Conservation (phyloP, 1,140 invertebrate genomes). For the Pomacea maculata region DNA sequence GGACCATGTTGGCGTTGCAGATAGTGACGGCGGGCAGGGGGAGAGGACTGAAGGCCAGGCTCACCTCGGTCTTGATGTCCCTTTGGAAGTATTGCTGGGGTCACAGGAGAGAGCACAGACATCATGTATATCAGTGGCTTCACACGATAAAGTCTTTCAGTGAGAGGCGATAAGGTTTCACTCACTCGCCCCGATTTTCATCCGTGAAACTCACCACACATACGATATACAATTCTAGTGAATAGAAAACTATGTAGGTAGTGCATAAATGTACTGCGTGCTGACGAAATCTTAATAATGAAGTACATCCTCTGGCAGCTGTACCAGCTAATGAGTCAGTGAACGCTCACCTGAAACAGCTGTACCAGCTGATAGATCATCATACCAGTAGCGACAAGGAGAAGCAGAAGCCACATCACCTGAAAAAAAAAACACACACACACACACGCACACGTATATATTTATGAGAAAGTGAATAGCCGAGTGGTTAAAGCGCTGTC, state of each 20-base stretch:
- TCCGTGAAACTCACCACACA: neutral
- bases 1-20: conserved; percentile 6
- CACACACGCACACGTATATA: neutral
- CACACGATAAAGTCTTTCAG: too few relatives aligned
- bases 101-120: too few relatives aligned
- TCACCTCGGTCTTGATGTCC: neutral
- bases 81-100: conserved; percentile 1
- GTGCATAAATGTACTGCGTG: neutral
- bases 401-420: neutral
- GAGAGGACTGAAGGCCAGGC: conserved; percentile 11
- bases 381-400: neutral
- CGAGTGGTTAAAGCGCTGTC: too few relatives aligned
- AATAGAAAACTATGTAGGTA: too few relatives aligned
- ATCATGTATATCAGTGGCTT: too few relatives aligned
- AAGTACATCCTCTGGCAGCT: neutral
- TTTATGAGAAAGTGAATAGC: too few relatives aligned
- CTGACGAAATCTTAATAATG: neutral
- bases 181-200: too few relatives aligned
- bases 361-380: neutral
- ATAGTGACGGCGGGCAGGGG: conserved; percentile 13
- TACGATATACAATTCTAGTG: neutral
- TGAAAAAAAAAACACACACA: too few relatives aligned
- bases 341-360: neutral
- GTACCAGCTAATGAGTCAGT: too few relatives aligned
- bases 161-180: too few relatives aligned